A percentile compares a stretch with the other conserved stretches of the same genome.
phyloP scores from a whole-genome alignment of 2,888 invertebrate genomes.

The Drepana falcataria region DNA sequence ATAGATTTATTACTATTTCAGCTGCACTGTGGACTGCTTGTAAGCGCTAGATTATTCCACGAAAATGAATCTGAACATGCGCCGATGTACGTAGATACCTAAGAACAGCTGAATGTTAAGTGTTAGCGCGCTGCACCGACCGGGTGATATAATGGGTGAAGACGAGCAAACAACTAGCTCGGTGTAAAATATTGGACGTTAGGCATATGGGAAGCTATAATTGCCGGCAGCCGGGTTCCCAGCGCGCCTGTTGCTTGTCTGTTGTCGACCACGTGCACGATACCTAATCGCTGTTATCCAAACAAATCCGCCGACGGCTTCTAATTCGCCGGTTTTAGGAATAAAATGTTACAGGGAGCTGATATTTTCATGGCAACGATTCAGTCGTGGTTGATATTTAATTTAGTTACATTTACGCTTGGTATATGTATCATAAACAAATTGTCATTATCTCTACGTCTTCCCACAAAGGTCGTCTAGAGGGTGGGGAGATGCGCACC shows the following conservation, averaged over 20 bases:
- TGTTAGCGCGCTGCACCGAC: constrained; percentile 16
- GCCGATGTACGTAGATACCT: too few relatives aligned
- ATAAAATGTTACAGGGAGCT: constrained; percentile 48
- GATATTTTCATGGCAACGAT: background rate
- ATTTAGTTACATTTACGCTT: too few relatives aligned
- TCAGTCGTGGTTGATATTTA: background rate
- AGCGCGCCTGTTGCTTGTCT: constrained; percentile 55
- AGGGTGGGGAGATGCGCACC: too few relatives aligned
- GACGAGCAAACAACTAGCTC: constrained; percentile 27
- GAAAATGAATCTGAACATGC: too few relatives aligned
- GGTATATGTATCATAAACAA: too few relatives aligned
- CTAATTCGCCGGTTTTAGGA: constrained; percentile 57
- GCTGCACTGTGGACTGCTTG: too few relatives aligned
- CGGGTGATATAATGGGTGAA: constrained; percentile 38
- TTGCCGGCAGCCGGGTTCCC: constrained; percentile 31
- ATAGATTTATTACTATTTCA: too few relatives aligned
- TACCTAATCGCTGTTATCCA: constrained; percentile 59
- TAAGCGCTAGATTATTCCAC: too few relatives aligned
- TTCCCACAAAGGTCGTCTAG: too few relatives aligned
- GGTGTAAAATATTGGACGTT: constrained; percentile 26
- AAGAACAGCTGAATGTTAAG: background rate
- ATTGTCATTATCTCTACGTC: too few relatives aligned
- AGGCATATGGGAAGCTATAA: constrained; percentile 39
- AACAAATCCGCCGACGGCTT: constrained; percentile 51
- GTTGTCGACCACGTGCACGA: constrained; percentile 61